These are phyloP conservation scores for Quadroppia sp. DNA, from an alignment of 2,888 invertebrate genomes.

Conservation along the genomic window DNA sequence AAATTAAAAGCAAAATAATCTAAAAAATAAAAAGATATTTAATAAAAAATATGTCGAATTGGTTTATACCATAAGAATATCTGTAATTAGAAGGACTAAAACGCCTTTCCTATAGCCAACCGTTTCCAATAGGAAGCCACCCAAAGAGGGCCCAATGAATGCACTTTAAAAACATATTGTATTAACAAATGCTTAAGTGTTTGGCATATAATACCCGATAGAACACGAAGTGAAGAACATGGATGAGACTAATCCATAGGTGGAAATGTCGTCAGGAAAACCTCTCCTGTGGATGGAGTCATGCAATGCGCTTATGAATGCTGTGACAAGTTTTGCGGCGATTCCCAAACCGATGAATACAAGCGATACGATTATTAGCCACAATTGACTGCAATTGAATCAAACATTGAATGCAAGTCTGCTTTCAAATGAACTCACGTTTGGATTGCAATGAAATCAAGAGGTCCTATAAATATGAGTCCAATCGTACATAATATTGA, in stretches of 20 bases:
- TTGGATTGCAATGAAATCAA: constrained; percentile 65
- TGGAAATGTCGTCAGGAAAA: constrained; percentile 77
- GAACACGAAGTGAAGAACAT: constrained; percentile 87
- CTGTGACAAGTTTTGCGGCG: constrained; percentile 76
- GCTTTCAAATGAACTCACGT: constrained; percentile 51
- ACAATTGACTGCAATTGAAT: neutral
- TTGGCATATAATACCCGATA: constrained; percentile 60
- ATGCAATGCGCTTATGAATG: constrained; percentile 75
- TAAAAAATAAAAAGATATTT: constrained; percentile 18
- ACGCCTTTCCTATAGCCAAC: constrained; percentile 36
- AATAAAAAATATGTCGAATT: neutral
- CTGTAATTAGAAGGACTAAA: constrained; percentile 22
- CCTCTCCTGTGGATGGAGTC: constrained; percentile 63
- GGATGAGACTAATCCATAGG: constrained; percentile 82
- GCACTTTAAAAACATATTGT: too few relatives aligned
- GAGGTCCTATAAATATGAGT: constrained; percentile 73
- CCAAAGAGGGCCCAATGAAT: constrained; percentile 42
- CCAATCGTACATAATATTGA: constrained; percentile 56
- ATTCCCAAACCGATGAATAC: constrained; percentile 78
- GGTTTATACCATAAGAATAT: constrained; percentile 39
- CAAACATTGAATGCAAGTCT: constrained; percentile 40
- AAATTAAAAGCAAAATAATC: neutral
- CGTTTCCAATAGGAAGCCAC: constrained; percentile 38
- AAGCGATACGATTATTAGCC: constrained; percentile 62
- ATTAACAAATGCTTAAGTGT: too few relatives aligned